phyloP scores from a whole-genome alignment of 2,888 invertebrate species.

The Caenorhabditis afra region DNA sequence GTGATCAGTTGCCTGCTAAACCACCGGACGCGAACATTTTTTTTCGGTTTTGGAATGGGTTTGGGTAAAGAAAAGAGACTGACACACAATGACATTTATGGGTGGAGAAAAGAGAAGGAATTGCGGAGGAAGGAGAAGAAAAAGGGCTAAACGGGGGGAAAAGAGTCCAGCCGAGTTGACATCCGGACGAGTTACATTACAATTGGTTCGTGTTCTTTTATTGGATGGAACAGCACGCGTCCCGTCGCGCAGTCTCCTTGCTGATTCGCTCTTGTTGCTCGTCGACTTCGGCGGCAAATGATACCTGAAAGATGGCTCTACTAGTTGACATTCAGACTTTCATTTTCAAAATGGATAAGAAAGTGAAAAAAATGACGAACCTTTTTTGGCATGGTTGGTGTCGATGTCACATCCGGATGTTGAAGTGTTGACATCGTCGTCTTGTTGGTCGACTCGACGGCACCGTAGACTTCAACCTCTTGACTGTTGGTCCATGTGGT shows the following conservation, averaged over 20 bases:
- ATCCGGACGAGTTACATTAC: slow-evolving; percentile 16
- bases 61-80: slow-evolving; percentile 20
- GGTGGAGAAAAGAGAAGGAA: slow-evolving; percentile 3
- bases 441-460: slow-evolving; percentile 30
- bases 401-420: slow-evolving; percentile 25
- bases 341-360: not conserved
- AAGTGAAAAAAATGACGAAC: not conserved
- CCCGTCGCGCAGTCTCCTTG: slow-evolving; percentile 45
- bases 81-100: slow-evolving; percentile 21
- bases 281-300: slow-evolving; percentile 62
- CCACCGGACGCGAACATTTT: slow-evolving; percentile 24
- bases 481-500: slow-evolving; percentile 36
- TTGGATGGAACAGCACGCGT: slow-evolving; percentile 57
- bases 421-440: slow-evolving; percentile 41
- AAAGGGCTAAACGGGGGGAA: slow-evolving; percentile 5
- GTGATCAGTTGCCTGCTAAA: slow-evolving; percentile 16
- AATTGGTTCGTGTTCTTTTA: slow-evolving; percentile 12
- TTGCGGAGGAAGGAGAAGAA: not conserved
- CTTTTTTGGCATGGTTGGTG: slow-evolving; percentile 53
- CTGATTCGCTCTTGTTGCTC: slow-evolving; percentile 57
- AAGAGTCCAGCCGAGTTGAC: not conserved
- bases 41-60: not conserved
- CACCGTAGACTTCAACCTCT: slow-evolving; percentile 42
- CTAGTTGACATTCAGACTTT: too few relatives aligned
- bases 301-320: slow-evolving; percentile 51